phyloP scores from a whole-genome alignment of 2,113 vertebrate species.

The Nansenia antarctica region DNA sequence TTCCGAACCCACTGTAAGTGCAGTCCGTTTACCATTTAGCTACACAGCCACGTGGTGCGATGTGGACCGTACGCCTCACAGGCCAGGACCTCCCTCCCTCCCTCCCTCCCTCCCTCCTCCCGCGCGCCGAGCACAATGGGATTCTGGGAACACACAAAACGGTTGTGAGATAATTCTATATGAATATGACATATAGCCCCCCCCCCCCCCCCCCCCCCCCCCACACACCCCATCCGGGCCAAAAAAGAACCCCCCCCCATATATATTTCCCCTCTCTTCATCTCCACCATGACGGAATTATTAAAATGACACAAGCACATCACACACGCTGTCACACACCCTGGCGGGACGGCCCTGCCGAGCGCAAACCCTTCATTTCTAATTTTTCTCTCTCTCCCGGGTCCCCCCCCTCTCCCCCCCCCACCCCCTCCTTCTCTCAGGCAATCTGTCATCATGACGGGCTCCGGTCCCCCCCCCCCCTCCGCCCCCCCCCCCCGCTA shows the following conservation, averaged over 20 bases:
- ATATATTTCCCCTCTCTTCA: slow-evolving; percentile 16
- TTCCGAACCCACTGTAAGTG: no score
- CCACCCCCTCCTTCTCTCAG: slow-evolving; percentile 14
- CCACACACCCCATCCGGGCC: neutral
- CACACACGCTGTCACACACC: slow-evolving; percentile 23
- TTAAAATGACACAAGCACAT: slow-evolving; percentile 37
- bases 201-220: no score
- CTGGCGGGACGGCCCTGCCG: slow-evolving; percentile 1
- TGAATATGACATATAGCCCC: no score
- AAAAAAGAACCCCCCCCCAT: neutral
- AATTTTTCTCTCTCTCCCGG: slow-evolving; percentile 14
- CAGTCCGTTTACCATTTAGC: no score
- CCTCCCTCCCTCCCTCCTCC: no score
- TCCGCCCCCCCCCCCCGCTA: slow-evolving; percentile 9
- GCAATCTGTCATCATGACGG: slow-evolving; percentile 48
- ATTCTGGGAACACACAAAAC: no score
- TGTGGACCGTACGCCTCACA: no score
- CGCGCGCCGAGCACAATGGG: no score
- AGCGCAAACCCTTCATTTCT: slow-evolving; percentile 20
- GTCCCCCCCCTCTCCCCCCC: slow-evolving; percentile 1
- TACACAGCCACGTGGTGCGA: no score
- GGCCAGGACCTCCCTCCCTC: no score
- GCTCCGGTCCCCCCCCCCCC: slow-evolving; percentile 14
- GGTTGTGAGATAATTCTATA: neutral
- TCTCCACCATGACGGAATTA: slow-evolving; percentile 29